Evolutionary conservation across 2,888 invertebrate species (phyloP), one percentile per base, ranked within the genome.

Genomic region (Hirtodrosophila trivittata): DNA sequence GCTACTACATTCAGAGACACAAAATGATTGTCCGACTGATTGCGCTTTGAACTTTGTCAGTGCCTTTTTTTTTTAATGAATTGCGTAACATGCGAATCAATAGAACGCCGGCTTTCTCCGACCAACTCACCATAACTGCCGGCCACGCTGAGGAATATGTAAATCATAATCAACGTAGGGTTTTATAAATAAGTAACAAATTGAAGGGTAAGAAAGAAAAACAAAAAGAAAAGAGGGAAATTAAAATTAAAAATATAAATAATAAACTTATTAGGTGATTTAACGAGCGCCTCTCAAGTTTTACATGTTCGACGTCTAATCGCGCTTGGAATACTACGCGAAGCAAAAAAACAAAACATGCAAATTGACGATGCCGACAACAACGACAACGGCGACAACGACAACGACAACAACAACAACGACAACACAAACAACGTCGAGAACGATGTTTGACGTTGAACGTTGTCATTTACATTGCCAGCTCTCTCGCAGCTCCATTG

Each of bases 241-340:
- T 33, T 33, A 16, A 35, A 12, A 35, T 35, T 35, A 35, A 35
- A 54, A 59, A 54, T 50, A 38, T 41, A 69, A 66, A 64, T 46
- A 57, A 51, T 63, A 64, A 63, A 39, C 52, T 47, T 47, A 39
- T 35, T 64, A 52, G 57, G 62, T 68, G 72, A 60, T 64, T 58
- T 28, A 37, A 41, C 60, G 63, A 59, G 49, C 54, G 73, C 41
- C 77, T 66, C 62, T 67, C 69, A 59, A 80, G 84, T 78, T 82
- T 77, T 81, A 89, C 90, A 90, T 90, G 89, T 89, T 90, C 78
- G 86, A 82, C 86, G 88, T 88, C 77, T 88, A 89, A 88, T 89
- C 87, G 89, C 89, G 89, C 84, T 89, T 89, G 83, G 84, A 87
- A 84, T 83, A 90, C 90, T 89, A 87, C 72, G 65, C 18, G 39